Evolutionary conservation across 1,140 invertebrate genomes (phyloP), one percentile per base, ranked within the genome.

Genomic region (Choristoneura fumiferana): DNA sequence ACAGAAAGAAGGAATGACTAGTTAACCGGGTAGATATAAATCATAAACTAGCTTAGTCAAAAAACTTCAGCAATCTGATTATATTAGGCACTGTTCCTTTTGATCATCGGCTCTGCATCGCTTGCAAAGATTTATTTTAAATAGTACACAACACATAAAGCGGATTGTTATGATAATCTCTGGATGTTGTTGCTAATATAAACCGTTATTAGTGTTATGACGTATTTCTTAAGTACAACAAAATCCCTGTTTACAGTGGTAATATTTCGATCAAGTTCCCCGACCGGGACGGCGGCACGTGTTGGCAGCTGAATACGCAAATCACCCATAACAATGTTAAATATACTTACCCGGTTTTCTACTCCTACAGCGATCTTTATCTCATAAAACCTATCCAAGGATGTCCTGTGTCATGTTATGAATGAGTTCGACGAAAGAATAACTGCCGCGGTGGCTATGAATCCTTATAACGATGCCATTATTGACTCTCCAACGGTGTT

Each of bases 281-380:
- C 18, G 40, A 66, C 76, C 73, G 59, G 53, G 54, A 65, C 61
- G 66, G 62, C 62, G 71, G 69, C 80, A 85, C 82, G 80, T 81
- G 75, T 81, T 82, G 73, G 79, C 81, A 78, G 43, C 73, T 57
- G 60, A n/a, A 65, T 71, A 72, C 58, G 67, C 62, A 78, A 76
- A 79, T 79, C 70, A 78, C 69, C 77, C 67, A 80, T 68, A 84
- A 76, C 76, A 75, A 74, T 70, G 66, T 73, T 78, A 68, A 73
- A 80, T 73, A 71, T 69, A 78, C 56, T 29, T 29, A 6, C 22
- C 22, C 58, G 40, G 53, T 71, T 63, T 65, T 57, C 58, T 62
- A 65, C 43, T 63, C 38, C 57, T 57, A 59, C 58, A 57, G 65
- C 65, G 66, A 69, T 64, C 58, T 65, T 56, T 58, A 67, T 69